Evolutionary conservation across 2,113 vertebrate species (phyloP), one percentile per base, ranked within the genome.

Genomic region (Leptobrachium ailaonicum): DNA sequence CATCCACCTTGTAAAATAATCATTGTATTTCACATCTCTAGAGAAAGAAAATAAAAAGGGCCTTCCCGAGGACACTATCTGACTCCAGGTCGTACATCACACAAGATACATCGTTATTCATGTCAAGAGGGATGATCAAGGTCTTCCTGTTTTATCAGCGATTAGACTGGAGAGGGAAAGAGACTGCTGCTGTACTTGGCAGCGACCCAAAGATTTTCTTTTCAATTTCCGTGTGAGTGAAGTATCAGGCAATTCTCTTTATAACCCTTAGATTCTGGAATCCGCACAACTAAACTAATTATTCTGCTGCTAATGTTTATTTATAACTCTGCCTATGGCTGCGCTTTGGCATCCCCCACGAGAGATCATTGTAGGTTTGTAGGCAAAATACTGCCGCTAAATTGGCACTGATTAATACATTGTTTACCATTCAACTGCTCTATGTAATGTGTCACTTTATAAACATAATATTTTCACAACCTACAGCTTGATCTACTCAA

Each of bases 91-190:
- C 87, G 80, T 91, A 90, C 89, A 90, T 90, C 89, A 90, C 86
- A 88, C 85, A 76, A 86, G 88, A 90, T 89, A 87, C 87, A 90
- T 90, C 86, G 79, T 90, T 87, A 88, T 90, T 90, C 88, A 89
- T 88, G 88, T 90, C 90, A 89, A 83, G 88, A 90, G 87, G 87
- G 85, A 90, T 88, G 88, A 91, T 90, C 88, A 89, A 87, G 89
- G 89, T 85, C 88, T 91, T 88, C 89, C 90, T 85, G 86, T 90
- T 88, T 89, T 90, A 90, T 89, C 88, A 88, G 84, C 86, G 86
- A 88, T 90, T 88, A 91, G 87, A 74, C 87, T 73, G 89, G 83
- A 85, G 88, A 88, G 87, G 82, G 43, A 88, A 85, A 84, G 85
- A 85, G 70, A 50, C 4, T 32, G 87, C 83, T 12, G 85, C 86